phyloP scores from a whole-genome alignment of 2,113 vertebrate genomes.

The Ictalurus punctatus region DNA sequence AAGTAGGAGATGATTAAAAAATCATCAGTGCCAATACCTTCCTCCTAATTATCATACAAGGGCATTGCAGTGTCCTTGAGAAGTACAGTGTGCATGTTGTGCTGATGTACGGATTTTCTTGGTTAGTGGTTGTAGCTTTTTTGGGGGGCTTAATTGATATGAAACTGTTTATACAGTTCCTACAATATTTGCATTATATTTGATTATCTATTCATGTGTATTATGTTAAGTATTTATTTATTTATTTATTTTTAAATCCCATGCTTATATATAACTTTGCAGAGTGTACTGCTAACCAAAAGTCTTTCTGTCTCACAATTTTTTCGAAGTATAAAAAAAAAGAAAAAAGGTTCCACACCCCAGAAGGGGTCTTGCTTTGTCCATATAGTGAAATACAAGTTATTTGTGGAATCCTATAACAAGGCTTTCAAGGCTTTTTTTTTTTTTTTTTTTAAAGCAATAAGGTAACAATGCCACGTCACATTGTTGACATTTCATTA shows the following conservation, averaged over 20 bases:
- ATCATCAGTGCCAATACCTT: neutral
- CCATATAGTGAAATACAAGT: neutral
- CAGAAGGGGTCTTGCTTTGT: neutral
- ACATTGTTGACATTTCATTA: neutral
- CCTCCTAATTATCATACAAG: neutral
- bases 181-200: neutral
- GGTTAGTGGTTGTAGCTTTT: neutral
- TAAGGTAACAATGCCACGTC: neutral
- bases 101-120: neutral
- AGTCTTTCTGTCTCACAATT: neutral
- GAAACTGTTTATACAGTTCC: neutral
- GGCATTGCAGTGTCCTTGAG: neutral
- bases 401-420: neutral
- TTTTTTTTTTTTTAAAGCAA: neutral
- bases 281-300: neutral
- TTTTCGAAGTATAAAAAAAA: neutral
- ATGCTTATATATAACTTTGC: neutral
- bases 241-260: too few species aligned
- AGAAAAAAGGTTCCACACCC: neutral
- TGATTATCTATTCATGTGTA: neutral
- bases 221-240: too few species aligned
- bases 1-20: neutral
- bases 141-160: neutral
- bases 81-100: neutral
- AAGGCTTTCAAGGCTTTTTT: neutral